Evolutionary conservation across 2,113 vertebrate species (phyloP), one percentile per base, ranked within the genome.

Genomic region (Myrmophylax atrothorax): DNA sequence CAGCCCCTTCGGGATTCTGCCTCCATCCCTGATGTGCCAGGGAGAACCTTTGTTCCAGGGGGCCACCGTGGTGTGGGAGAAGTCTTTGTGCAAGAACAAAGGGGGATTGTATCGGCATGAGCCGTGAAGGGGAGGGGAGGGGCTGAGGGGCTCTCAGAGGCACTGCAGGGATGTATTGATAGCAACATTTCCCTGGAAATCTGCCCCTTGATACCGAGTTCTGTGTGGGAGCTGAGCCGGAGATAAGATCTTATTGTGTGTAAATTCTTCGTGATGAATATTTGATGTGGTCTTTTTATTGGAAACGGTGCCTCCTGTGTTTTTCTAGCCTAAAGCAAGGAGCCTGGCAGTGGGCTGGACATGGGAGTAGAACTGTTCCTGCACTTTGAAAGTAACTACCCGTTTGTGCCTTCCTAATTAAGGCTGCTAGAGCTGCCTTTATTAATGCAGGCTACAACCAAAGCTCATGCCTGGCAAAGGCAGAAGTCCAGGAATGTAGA

Each of bases 41-140:
- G 84, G 72, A 68, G 79, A 89, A 88, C 56, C 60, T 95, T 93
- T 93, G 82, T 96, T 93, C 37, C 24, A 2, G 25, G 95, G 60
- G 93, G 85, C 89, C 81, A 46, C 66, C 6, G 7, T 5, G 74
- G 78, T 83, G 69, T 18, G 28, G 87, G 89, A 94, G 93, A 94
- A 69, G 42, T 70, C 93, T 94, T 93, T 93, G 88, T 94, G 88
- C 68, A 19, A 9, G 90, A 81, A 96, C 94, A 96, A 96, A 93
- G 89, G 64, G 6, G 76, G 37, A 87, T 96, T 96, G 83, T 95
- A 10, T 64, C 5, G 28, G 72, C 64, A 12, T 31, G 44, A 46
- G 66, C 55, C 10, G 0, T 20, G 73, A 59, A 77, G 62, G 67
- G 69, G 52, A 74, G 62, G 75, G 8, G 74, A 72, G 52, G 83